These are phyloP conservation scores for Craniophora ligustri DNA, from an alignment of 2,888 invertebrate species.

Conservation along the genomic window DNA sequence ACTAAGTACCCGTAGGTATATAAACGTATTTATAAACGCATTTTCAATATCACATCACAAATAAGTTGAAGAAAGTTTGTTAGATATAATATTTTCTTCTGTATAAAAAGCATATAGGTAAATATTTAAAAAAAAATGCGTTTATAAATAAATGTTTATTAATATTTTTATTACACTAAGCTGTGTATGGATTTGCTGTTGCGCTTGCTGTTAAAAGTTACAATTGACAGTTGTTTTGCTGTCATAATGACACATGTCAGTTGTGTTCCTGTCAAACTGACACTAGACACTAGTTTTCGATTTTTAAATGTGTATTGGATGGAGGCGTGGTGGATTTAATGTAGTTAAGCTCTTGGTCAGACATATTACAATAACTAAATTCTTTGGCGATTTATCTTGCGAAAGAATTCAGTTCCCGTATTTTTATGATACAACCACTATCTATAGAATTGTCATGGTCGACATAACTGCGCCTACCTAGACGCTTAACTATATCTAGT, in stretches of 20 bases:
- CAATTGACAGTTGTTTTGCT: conserved; percentile 18
- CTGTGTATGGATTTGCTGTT: conserved; percentile 7
- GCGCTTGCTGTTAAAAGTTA: conserved; percentile 13
- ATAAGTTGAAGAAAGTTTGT: background rate
- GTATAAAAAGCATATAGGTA: background rate
- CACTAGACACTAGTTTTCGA: too few relatives aligned
- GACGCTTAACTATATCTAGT: too few relatives aligned
- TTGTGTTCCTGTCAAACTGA: background rate
- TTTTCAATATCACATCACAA: conserved; percentile 17
- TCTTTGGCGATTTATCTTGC: too few relatives aligned
- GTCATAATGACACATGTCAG: conserved; percentile 6
- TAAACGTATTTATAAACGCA: conserved; percentile 50
- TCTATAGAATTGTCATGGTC: too few relatives aligned
- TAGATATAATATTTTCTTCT: background rate
- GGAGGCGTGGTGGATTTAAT: conserved; percentile 1
- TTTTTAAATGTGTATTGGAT: background rate
- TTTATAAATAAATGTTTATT: conserved; percentile 41
- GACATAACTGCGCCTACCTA: too few relatives aligned
- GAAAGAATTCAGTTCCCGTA: too few relatives aligned
- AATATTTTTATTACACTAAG: conserved; percentile 9
- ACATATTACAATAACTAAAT: too few relatives aligned
- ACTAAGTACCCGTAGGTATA: conserved; percentile 45
- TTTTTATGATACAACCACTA: too few relatives aligned
- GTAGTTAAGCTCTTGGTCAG: background rate
- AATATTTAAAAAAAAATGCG: conserved; percentile 28